A percentile compares a stretch with the other conserved stretches of the same genome.
Evolutionary conservation across 2,113 vertebrate species (phyloP).

Genomic region (Takifugu flavidus): DNA sequence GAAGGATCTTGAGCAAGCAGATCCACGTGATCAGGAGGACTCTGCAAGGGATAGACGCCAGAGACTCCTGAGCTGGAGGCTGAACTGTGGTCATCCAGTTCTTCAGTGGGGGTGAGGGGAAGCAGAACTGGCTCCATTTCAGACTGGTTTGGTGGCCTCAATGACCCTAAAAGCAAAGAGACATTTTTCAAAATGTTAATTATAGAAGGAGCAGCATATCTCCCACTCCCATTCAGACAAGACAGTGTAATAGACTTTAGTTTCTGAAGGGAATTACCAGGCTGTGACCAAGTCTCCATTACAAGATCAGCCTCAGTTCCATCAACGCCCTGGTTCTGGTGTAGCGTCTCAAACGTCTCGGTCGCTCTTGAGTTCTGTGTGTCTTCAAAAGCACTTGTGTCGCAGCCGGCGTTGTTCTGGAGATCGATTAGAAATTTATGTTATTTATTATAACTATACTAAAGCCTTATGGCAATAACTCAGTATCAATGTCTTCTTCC

Average conservation of each 20-base stretch:
- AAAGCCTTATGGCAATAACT: neutral
- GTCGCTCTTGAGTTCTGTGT: constrained; percentile 2
- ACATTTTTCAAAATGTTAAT: too few relatives aligned
- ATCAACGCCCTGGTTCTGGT: neutral
- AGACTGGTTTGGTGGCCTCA: constrained; percentile 56
- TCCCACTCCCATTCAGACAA: too few relatives aligned
- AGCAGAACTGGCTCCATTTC: constrained; percentile 71
- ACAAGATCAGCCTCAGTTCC: constrained; percentile 65
- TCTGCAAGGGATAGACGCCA: neutral
- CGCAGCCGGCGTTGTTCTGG: constrained; percentile 82
- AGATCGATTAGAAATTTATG: neutral
- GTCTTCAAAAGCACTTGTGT: constrained; percentile 38
- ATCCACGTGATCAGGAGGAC: constrained; percentile 20
- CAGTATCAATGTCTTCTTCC: neutral
- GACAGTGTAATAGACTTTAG: neutral
- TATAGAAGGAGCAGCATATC: too few relatives aligned
- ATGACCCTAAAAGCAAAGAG: constrained; percentile 43
- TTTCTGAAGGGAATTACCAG: constrained; percentile 69
- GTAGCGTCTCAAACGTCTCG: constrained; percentile 8
- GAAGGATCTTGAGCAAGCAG: constrained; percentile 26
- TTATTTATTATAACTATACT: neutral
- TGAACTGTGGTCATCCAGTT: constrained; percentile 41
- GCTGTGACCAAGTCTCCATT: constrained; percentile 74
- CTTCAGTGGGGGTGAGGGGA: constrained; percentile 74
- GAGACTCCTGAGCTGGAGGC: neutral